phyloP scores from a whole-genome alignment of 2,888 invertebrate genomes.

The Acutogordius australiensis region DNA sequence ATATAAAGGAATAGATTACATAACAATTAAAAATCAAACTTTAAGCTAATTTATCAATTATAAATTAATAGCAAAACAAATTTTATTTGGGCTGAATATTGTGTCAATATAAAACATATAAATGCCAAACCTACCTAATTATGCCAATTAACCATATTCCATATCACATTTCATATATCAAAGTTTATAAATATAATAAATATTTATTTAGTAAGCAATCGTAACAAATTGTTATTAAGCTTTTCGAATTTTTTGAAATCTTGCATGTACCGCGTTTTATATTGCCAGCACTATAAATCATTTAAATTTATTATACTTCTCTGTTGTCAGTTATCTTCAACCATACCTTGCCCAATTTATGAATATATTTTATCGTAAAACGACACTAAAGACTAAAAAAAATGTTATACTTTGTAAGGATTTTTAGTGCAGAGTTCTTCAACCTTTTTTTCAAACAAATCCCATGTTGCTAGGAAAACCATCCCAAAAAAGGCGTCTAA shows the following conservation, averaged over 20 bases:
- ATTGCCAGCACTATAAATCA: slow-evolving; percentile 1
- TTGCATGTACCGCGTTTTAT: not conserved
- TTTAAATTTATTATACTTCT: slow-evolving; percentile 2
- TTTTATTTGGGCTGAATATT: no score
- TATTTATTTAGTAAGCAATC: not conserved
- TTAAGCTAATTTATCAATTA: no score
- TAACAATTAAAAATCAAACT: no score
- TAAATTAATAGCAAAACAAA: no score
- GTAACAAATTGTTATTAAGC: not conserved
- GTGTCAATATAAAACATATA: no score
- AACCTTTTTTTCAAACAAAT: slow-evolving; percentile 5
- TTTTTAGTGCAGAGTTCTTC: not conserved
- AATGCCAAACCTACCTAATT: no score
- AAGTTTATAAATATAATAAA: no score
- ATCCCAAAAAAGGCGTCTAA: no score
- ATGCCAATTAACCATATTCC: no score
- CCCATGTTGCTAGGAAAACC: not conserved
- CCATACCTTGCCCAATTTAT: slow-evolving; percentile 3
- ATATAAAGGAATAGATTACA: no score
- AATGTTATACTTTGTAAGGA: slow-evolving; percentile 4
- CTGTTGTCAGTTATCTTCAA: not conserved
- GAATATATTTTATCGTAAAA: slow-evolving; percentile 6
- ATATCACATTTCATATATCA: no score
- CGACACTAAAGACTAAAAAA: not conserved
- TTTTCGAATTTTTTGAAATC: slow-evolving; percentile 9